Conservation (phyloP, 2,888 invertebrate species). For the Junonia oenone region DNA sequence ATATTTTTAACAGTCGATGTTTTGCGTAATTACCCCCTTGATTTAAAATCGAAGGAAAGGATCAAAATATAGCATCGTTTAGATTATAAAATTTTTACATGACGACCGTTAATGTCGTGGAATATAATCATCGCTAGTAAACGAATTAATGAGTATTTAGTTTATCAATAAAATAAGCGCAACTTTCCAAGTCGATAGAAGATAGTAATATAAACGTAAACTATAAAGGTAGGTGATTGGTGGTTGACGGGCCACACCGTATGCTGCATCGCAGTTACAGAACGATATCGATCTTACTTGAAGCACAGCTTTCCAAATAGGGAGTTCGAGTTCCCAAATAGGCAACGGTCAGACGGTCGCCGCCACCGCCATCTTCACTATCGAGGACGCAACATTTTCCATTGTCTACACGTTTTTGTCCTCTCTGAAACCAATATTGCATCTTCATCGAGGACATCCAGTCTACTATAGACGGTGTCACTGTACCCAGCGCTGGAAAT, state of each 20-base stretch:
- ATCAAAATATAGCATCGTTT: not conserved
- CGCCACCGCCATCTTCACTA: constrained; percentile 41
- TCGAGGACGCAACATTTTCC: constrained; percentile 66
- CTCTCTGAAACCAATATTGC: constrained; percentile 46
- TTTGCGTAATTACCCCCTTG: no score
- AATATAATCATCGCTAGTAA: not conserved
- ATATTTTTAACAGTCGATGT: no score
- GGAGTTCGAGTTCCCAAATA: constrained; percentile 66
- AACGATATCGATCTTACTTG: constrained; percentile 68
- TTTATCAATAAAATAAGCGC: not conserved
- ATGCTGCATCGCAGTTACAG: constrained; percentile 44
- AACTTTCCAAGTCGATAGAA: constrained; percentile 7
- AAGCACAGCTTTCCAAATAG: constrained; percentile 75
- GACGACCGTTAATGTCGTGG: not conserved
- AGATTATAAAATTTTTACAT: not conserved
- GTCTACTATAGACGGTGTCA: constrained; percentile 36
- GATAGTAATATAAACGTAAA: constrained; percentile 35
- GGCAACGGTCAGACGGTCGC: constrained; percentile 53
- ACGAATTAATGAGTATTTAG: not conserved
- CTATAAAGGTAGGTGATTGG: constrained; percentile 54
- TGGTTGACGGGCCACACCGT: constrained; percentile 45
- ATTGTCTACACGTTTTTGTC: constrained; percentile 65
- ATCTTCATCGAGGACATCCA: constrained; percentile 46
- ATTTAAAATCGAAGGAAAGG: no score
- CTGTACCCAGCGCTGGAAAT: constrained; percentile 32